These are phyloP conservation scores for Bufotes viridis DNA, from an alignment of 2,797 vertebrate genomes.

Conservation along the genomic window DNA sequence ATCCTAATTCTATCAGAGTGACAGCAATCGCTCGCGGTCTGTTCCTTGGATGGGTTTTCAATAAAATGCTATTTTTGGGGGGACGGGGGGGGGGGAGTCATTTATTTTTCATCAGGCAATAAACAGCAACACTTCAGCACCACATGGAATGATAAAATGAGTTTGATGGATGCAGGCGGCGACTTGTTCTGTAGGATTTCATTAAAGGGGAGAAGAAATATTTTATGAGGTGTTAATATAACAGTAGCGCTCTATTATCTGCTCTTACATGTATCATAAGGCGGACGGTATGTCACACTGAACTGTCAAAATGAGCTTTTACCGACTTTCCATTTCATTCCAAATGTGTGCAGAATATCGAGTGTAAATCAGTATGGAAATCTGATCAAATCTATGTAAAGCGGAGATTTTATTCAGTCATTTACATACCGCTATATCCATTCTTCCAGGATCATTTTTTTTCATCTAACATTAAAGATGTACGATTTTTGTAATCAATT, in stretches of 20 bases:
- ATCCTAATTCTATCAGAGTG: constrained; percentile 4
- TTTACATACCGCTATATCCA: neutral
- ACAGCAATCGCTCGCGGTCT: neutral
- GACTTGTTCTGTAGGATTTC: constrained; percentile 30
- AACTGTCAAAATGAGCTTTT: constrained; percentile 4
- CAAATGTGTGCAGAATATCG: neutral
- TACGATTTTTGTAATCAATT: neutral
- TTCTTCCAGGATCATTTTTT: neutral
- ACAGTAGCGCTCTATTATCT: constrained; percentile 7
- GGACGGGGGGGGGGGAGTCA: neutral
- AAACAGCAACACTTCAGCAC: constrained; percentile 17
- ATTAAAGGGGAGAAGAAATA: constrained; percentile 37
- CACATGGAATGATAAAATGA: constrained; percentile 13
- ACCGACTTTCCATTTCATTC: neutral
- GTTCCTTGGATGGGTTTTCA: neutral
- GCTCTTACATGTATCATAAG: neutral
- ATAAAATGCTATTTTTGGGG: neutral
- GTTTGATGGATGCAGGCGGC: neutral
- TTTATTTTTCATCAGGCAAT: constrained; percentile 35
- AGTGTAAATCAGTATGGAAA: neutral
- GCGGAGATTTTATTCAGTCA: neutral
- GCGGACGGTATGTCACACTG: neutral
- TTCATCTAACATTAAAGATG: neutral
- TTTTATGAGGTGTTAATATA: constrained; percentile 53
- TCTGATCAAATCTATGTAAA: neutral